Conservation (phyloP, 2,888 invertebrate genomes). For the Rosalia funebris region DNA sequence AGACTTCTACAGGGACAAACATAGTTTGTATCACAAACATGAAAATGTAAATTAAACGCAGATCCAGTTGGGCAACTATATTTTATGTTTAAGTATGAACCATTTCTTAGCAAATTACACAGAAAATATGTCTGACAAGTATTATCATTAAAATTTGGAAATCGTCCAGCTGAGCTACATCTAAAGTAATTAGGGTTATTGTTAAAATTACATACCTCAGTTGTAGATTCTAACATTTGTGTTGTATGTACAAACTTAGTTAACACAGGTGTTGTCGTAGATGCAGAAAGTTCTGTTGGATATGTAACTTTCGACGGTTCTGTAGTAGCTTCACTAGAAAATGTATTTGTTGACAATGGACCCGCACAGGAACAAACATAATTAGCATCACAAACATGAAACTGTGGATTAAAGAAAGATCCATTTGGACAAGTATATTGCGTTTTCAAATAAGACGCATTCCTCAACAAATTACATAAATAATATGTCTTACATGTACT, state of each 20-base stretch:
- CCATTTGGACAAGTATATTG: no score
- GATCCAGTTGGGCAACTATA: slow-evolving; percentile 11
- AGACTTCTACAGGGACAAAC: slow-evolving; percentile 59
- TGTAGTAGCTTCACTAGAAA: neutral
- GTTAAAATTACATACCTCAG: slow-evolving; percentile 5
- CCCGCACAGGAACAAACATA: slow-evolving; percentile 43
- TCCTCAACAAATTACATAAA: no score
- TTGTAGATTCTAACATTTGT: neutral
- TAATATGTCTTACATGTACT: no score
- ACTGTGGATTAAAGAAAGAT: no score
- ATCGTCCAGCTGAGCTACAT: slow-evolving; percentile 35
- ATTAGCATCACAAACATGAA: slow-evolving; percentile 31
- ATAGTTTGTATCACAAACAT: slow-evolving; percentile 62
- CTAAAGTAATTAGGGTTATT: slow-evolving; percentile 23
- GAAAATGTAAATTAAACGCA: slow-evolving; percentile 61
- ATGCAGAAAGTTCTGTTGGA: no score
- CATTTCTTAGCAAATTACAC: slow-evolving; percentile 48
- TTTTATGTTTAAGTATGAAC: slow-evolving; percentile 2
- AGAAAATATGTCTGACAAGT: slow-evolving; percentile 63
- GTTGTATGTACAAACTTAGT: neutral
- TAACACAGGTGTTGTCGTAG: no score
- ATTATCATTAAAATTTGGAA: slow-evolving; percentile 44
- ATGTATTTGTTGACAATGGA: slow-evolving; percentile 6
- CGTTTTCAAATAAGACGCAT: no score
- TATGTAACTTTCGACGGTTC: no score